A percentile compares a stretch with the other conserved stretches of the same genome.
Conservation (phyloP, 2,113 vertebrate genomes). For the Symphodus melops region DNA sequence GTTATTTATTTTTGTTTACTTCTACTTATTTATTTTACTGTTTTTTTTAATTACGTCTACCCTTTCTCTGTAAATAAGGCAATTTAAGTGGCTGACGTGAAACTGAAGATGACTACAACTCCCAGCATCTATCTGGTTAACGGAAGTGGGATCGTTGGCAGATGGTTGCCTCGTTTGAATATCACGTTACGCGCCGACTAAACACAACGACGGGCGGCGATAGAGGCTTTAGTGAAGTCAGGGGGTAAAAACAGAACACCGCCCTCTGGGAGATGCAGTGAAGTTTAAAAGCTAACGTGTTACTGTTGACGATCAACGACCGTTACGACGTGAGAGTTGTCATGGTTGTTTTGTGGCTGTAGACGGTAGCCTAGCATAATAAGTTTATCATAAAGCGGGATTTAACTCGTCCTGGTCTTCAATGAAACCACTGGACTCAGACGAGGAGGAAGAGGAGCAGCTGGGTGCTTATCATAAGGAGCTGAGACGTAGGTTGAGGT, state of each 20-base stretch:
- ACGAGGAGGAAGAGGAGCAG: slow-evolving; percentile 75
- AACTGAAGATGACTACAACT: slow-evolving; percentile 55
- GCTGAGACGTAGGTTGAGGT: slow-evolving; percentile 70
- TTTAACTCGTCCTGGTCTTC: background rate
- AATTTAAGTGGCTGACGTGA: background rate
- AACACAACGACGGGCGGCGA: background rate
- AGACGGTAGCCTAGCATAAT: slow-evolving; percentile 11
- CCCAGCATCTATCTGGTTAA: slow-evolving; percentile 27
- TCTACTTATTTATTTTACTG: too few species aligned
- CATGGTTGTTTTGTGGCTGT: background rate
- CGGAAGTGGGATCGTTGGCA: slow-evolving; percentile 14
- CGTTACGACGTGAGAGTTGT: background rate
- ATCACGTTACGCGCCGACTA: fast-evolving
- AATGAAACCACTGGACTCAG: slow-evolving; percentile 78
- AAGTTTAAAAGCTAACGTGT: background rate
- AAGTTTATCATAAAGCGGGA: background rate
- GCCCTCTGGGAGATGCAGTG: background rate
- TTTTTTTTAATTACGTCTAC: too few species aligned
- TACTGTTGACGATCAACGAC: background rate
- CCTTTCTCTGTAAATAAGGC: background rate
- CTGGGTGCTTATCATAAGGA: slow-evolving; percentile 67
- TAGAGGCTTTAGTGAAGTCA: fast-evolving
- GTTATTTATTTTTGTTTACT: too few species aligned
- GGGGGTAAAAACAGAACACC: background rate
- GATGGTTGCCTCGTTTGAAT: background rate